Evolutionary conservation across 2,113 vertebrate species (phyloP), one percentile per base, ranked within the genome.

Genomic region (Xiphophorus hellerii): DNA sequence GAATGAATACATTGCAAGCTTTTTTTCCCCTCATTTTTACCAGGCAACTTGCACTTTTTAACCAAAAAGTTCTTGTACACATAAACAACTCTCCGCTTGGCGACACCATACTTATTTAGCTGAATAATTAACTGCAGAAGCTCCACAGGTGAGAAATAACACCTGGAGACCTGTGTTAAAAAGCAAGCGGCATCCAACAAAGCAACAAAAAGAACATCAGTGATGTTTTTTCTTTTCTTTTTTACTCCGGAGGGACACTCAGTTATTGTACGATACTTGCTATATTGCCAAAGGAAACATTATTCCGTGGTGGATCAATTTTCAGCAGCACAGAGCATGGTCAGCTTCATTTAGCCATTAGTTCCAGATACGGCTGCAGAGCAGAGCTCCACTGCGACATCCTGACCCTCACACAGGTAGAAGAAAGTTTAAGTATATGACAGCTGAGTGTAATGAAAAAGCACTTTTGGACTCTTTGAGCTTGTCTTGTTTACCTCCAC

Each of bases 401-500:
- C 63, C 72, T 86, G 89, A 92, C 90, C 89, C 87, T 84, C 76
- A 62, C 69, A 77, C 81, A 86, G 85, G 84, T 85, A 84, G 74
- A 84, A 82, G 76, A 87, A 84, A 85, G 84, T 87, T 87, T 86
- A 88, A 87, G 87, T 81, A 71, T 91, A 85, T 86, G 88, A 91
- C 89, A 85, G 89, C 82, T 30, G 78, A 85, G 86, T 88, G 85
- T 93, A 93, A 94, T 94, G 92, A 94, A 95, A 94, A 93, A 94
- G 87, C 93, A 93, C 93, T 93, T 92, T 89, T 93, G 91, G 88
- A 91, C 91, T 92, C 93, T 89, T 92, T 91, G 90, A 91, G 90
- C 90, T 85, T 62, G 82, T 90, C 91, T 93, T 94, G 93, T 94
- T 94, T 94, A 94, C 92, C 92, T 92, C 92, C 85, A 89, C 88